phyloP scores from a whole-genome alignment of 30 jellyfish, hydroid and myxozoan genomes.

The Phacellophora camtschatica region DNA sequence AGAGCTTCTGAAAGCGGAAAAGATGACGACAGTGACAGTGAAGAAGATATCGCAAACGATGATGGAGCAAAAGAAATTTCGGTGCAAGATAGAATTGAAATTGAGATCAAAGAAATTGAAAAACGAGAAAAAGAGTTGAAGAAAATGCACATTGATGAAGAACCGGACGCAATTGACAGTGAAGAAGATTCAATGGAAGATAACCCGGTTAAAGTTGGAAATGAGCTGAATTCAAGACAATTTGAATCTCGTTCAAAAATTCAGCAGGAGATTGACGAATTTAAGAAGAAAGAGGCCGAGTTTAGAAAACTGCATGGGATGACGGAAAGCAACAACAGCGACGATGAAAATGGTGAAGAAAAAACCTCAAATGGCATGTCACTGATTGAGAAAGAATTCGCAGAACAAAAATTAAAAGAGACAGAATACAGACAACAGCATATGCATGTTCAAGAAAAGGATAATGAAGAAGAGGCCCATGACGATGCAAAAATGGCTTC shows the following conservation, averaged over 20 bases:
- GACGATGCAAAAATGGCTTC: not conserved
- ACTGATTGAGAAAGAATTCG: conserved; percentile 50
- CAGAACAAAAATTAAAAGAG: conserved; percentile 56
- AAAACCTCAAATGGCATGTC: not conserved
- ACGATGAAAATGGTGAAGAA: conserved; percentile 22
- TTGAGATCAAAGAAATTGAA: conserved; percentile 60
- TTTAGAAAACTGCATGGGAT: conserved; percentile 50
- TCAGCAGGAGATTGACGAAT: conserved; percentile 71
- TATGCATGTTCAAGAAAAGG: not conserved
- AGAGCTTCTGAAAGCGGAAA: not conserved
- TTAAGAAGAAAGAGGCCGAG: conserved; percentile 53
- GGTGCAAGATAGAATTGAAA: conserved; percentile 64
- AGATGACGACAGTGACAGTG: not conserved
- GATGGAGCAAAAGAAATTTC: conserved; percentile 7
- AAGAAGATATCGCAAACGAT: conserved; percentile 41
- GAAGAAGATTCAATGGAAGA: conserved; percentile 7
- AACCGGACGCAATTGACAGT: conserved; percentile 4
- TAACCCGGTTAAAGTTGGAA: not conserved
- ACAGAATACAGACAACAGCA: conserved; percentile 44
- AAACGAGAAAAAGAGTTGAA: conserved; percentile 51
- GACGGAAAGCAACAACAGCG: conserved; percentile 8
- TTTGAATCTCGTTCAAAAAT: conserved; percentile 34
- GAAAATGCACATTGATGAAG: conserved; percentile 12
- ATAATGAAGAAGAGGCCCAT: not conserved
- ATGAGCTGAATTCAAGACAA: no score